Evolutionary conservation across 2,888 invertebrate species (phyloP).

Genomic region (Pardosa pseudoannulata): DNA sequence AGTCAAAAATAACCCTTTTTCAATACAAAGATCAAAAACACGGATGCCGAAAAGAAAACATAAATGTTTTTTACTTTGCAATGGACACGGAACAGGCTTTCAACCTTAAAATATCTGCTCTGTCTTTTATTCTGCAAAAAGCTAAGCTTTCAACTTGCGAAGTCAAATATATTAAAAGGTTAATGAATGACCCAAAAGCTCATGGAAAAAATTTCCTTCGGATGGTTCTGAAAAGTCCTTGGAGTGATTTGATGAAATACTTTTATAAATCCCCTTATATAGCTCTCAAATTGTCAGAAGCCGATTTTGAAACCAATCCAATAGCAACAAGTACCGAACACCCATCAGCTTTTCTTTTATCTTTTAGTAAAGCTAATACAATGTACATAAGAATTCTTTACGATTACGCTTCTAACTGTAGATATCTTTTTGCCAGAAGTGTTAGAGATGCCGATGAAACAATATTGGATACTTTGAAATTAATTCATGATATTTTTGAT

Average conservation of each 20-base stretch:
- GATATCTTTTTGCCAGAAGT: not conserved
- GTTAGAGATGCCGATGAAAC: not conserved
- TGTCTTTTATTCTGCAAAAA: slow-evolving; percentile 1
- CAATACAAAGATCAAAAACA: not conserved
- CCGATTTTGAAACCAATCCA: slow-evolving; percentile 15
- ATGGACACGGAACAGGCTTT: not conserved
- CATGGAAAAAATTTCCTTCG: not conserved
- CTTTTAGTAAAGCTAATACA: not conserved
- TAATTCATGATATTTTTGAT: not conserved
- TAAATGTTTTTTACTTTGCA: not conserved
- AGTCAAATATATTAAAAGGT: not conserved
- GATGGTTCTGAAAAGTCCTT: not conserved
- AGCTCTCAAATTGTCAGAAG: slow-evolving; percentile 1
- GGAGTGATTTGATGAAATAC: not conserved
- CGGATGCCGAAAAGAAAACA: too few relatives aligned
- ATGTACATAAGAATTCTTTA: not conserved
- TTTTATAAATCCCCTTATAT: slow-evolving; percentile 1
- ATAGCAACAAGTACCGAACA: not conserved
- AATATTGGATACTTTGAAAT: not conserved
- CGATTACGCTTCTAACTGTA: not conserved
- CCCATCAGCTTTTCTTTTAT: not conserved
- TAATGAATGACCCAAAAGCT: not conserved
- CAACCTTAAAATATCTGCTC: not conserved
- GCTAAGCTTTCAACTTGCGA: not conserved
- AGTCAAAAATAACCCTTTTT: not conserved